Evolutionary conservation across 2,888 invertebrate species (phyloP).

Genomic region (Epirrhoe tristata): DNA sequence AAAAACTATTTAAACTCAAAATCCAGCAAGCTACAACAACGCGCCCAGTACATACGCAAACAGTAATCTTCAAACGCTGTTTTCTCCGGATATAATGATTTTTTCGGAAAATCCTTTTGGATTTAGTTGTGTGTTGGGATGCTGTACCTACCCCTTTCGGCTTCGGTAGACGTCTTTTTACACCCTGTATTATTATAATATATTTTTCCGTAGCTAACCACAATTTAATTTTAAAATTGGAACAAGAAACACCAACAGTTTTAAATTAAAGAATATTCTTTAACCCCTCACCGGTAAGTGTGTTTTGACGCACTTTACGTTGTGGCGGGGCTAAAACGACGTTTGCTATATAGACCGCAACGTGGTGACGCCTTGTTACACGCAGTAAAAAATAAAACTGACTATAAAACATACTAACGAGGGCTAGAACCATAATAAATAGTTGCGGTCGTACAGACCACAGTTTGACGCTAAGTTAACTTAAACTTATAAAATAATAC

Average conservation of each 20-base stretch:
- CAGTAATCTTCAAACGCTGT: too few relatives aligned
- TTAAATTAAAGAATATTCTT: neutral
- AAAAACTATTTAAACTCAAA: too few relatives aligned
- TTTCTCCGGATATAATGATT: too few relatives aligned
- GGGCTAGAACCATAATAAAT: constrained; percentile 52
- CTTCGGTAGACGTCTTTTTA: too few relatives aligned
- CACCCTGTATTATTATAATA: too few relatives aligned
- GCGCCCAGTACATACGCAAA: too few relatives aligned
- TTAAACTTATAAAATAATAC: neutral
- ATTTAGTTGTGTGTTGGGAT: too few relatives aligned
- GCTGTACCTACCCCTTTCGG: too few relatives aligned
- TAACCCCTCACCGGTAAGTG: neutral
- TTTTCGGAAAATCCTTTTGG: too few relatives aligned
- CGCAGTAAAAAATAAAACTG: constrained; percentile 58
- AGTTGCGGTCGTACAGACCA: constrained; percentile 46
- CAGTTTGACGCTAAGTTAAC: constrained; percentile 18
- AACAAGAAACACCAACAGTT: neutral
- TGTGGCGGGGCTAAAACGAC: constrained; percentile 10
- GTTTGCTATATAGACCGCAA: constrained; percentile 44
- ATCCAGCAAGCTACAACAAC: too few relatives aligned
- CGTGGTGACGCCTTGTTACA: constrained; percentile 53
- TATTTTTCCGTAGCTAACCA: too few relatives aligned
- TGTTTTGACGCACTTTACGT: constrained; percentile 6
- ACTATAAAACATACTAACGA: constrained; percentile 72
- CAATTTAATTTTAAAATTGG: too few relatives aligned